Percentiles rank a stretch among this genome's conserved stretches.
Evolutionary conservation across 2,113 vertebrate genomes (phyloP).

Genomic region (Sitta europaea): DNA sequence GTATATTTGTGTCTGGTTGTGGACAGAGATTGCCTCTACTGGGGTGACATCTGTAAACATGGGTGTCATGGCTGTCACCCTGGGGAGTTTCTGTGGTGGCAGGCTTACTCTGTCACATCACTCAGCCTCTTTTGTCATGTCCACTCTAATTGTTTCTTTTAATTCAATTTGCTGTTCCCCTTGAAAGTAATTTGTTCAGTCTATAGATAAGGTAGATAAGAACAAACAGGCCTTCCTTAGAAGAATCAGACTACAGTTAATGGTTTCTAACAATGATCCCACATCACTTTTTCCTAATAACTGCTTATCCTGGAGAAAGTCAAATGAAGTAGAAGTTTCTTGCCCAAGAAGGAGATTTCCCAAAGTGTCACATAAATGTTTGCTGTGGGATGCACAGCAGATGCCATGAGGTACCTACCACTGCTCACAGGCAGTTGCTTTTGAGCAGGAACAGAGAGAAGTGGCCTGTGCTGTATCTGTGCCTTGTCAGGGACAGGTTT

Average conservation of each 20-base stretch:
- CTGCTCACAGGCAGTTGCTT: not conserved
- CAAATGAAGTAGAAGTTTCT: not conserved
- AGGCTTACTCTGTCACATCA: not conserved
- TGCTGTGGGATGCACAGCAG: not conserved
- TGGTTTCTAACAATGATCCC: not conserved
- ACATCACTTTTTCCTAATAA: not conserved
- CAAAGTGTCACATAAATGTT: not conserved
- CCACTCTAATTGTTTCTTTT: not conserved
- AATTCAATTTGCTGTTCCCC: not conserved
- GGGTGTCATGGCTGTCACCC: not conserved
- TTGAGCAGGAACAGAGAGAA: not conserved
- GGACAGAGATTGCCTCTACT: not conserved
- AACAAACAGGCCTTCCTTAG: not conserved
- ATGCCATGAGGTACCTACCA: fast-evolving
- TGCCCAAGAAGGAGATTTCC: not conserved
- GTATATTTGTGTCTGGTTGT: not conserved
- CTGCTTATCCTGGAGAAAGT: not conserved
- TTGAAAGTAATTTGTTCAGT: not conserved
- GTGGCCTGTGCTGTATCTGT: not conserved
- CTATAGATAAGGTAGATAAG: not conserved
- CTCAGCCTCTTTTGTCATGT: not conserved
- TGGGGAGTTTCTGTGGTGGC: not conserved
- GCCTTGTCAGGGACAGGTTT: not conserved
- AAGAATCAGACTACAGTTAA: not conserved
- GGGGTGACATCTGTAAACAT: not conserved